Evolutionary conservation across 23 tunicate genomes (phyloP).

Genomic region (Clavelina lepadiformis): DNA sequence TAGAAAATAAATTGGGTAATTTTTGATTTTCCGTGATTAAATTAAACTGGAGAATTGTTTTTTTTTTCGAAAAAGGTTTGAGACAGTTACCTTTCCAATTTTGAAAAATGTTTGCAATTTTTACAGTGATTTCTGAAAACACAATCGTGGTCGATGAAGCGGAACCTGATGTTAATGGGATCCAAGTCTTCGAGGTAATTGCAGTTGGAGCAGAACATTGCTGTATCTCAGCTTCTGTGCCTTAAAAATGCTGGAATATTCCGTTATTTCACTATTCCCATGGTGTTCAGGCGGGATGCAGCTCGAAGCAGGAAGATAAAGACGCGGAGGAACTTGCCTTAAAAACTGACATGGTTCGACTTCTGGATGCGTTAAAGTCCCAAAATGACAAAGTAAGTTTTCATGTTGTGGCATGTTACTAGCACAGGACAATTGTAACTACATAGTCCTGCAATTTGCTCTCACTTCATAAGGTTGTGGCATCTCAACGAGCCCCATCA

Average conservation of each 20-base stretch:
- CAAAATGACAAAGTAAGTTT: conserved; percentile 20
- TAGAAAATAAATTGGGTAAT: conserved; percentile 35
- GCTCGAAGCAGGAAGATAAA: conserved; percentile 18
- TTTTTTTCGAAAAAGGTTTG: no score
- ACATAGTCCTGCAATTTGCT: no score
- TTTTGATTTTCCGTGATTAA: not conserved
- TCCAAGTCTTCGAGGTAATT: not conserved
- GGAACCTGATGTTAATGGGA: not conserved
- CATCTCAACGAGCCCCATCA: no score
- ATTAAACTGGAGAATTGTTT: no score
- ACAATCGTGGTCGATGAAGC: conserved; percentile 7
- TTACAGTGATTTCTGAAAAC: conserved; percentile 19
- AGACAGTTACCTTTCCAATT: no score
- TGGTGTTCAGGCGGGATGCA: no score
- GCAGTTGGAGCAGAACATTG: no score
- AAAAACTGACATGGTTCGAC: conserved; percentile 60
- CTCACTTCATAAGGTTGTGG: no score
- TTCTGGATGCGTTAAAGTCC: conserved; percentile 61
- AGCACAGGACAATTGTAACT: no score
- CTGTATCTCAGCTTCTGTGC: not conserved
- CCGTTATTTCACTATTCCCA: not conserved
- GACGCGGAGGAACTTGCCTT: conserved; percentile 42
- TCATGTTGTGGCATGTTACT: no score
- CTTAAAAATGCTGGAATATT: not conserved
- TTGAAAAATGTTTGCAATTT: not conserved